Evolutionary conservation across 2,113 vertebrate genomes (phyloP).

Genomic region (Ranitomeya variabilis): DNA sequence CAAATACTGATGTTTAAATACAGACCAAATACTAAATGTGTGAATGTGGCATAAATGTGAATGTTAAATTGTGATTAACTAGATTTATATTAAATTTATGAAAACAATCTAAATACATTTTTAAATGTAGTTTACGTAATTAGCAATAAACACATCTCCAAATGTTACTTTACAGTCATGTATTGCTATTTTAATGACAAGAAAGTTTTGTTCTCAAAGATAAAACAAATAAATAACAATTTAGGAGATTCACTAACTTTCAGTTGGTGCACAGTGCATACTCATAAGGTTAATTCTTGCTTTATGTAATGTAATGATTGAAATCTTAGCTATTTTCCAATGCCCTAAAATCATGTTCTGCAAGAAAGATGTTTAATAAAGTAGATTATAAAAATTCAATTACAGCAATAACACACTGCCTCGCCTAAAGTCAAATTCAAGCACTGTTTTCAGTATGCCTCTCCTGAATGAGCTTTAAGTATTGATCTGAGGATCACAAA

Average conservation of each 20-base stretch:
- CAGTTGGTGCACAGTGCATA: background rate
- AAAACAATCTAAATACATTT: too few relatives aligned
- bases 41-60: too few relatives aligned
- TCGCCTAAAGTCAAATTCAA: background rate
- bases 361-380: background rate
- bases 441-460: background rate
- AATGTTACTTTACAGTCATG: background rate
- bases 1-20: too few relatives aligned
- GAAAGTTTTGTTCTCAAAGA: background rate
- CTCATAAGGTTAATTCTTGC: background rate
- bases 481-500: conserved; percentile 13
- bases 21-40: too few relatives aligned
- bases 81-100: too few relatives aligned
- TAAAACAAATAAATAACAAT: background rate
- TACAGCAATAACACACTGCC: background rate
- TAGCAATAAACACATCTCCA: background rate
- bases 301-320: background rate
- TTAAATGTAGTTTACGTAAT: too few relatives aligned
- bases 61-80: too few relatives aligned
- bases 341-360: background rate
- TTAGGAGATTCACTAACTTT: background rate
- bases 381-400: conserved; percentile 17
- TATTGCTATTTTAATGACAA: background rate
- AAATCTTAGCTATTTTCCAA: background rate
- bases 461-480: background rate